Percentiles rank a stretch among this genome's conserved stretches.
These are phyloP conservation scores for Neoitamus cyanurus DNA, from an alignment of 2,888 invertebrate genomes.

Conservation along the genomic window DNA sequence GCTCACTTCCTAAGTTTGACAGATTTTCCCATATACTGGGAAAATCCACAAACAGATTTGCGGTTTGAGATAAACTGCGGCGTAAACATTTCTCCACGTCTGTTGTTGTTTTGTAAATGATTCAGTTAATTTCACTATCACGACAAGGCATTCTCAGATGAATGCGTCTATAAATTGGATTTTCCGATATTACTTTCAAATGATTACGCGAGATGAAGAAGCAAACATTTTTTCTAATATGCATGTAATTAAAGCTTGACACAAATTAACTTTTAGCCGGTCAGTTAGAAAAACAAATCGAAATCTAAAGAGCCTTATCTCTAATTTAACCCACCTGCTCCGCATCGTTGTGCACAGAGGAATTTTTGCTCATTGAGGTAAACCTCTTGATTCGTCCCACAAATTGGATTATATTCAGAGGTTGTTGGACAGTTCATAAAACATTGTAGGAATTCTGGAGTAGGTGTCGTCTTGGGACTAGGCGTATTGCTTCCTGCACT, in stretches of 20 bases:
- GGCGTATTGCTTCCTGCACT: neutral
- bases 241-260: neutral
- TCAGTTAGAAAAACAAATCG: neutral
- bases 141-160: neutral
- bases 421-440: constrained; percentile 62
- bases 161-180: neutral
- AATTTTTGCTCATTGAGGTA: constrained; percentile 63
- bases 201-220: neutral
- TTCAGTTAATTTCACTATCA: neutral
- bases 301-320: neutral
- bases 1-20: neutral
- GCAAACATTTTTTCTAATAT: neutral
- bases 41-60: neutral
- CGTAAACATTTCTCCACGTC: neutral
- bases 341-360: constrained; percentile 62
- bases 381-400: constrained; percentile 60
- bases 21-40: neutral
- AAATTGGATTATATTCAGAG: constrained; percentile 64
- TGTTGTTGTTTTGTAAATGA: neutral
- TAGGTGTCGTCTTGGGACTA: neutral
- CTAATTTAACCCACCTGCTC: constrained; percentile 59
- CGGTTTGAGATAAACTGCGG: neutral
- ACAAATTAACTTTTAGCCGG: neutral
- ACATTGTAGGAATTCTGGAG: constrained; percentile 56
- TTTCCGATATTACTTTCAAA: neutral